Percentiles rank a stretch among this genome's conserved stretches.
These are phyloP conservation scores for Heteromyza rotundicornis DNA, from an alignment of 2,888 invertebrate species.

Conservation along the genomic window DNA sequence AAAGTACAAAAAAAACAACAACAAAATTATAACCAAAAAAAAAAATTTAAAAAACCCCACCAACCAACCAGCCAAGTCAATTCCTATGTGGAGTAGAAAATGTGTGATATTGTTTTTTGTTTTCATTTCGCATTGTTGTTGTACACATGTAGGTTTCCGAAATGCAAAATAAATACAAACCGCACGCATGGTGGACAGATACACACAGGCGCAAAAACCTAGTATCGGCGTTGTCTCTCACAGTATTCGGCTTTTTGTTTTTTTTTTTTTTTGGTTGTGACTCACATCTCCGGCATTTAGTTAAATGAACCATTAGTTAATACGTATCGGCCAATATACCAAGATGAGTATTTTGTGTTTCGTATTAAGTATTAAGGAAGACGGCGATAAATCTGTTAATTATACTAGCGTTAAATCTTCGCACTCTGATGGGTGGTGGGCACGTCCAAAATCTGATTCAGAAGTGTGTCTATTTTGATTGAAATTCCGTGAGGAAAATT, in stretches of 20 bases:
- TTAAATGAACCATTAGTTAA: too few species aligned
- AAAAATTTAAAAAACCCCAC: background rate
- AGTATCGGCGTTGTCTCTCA: too few species aligned
- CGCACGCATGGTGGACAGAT: background rate
- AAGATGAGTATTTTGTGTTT: too few species aligned
- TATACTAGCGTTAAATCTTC: too few species aligned
- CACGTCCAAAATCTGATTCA: too few species aligned
- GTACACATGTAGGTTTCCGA: background rate
- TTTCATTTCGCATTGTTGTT: background rate
- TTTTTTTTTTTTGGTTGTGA: constrained; percentile 4
- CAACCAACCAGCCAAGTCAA: background rate
- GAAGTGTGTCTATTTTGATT: too few species aligned
- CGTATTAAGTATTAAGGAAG: too few species aligned
- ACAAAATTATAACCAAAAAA: too few species aligned
- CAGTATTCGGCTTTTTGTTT: too few species aligned
- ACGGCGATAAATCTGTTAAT: too few species aligned
- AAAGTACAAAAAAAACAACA: background rate
- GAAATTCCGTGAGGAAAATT: too few species aligned
- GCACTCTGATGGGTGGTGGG: too few species aligned
- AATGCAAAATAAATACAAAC: constrained; percentile 10
- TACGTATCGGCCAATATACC: background rate
- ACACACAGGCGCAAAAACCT: background rate
- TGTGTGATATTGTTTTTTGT: background rate
- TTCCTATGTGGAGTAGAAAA: background rate
- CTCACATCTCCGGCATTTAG: constrained; percentile 15